phyloP scores from a whole-genome alignment of 64 coral and sea anemone species.

The Pocillopora verrucosa region DNA sequence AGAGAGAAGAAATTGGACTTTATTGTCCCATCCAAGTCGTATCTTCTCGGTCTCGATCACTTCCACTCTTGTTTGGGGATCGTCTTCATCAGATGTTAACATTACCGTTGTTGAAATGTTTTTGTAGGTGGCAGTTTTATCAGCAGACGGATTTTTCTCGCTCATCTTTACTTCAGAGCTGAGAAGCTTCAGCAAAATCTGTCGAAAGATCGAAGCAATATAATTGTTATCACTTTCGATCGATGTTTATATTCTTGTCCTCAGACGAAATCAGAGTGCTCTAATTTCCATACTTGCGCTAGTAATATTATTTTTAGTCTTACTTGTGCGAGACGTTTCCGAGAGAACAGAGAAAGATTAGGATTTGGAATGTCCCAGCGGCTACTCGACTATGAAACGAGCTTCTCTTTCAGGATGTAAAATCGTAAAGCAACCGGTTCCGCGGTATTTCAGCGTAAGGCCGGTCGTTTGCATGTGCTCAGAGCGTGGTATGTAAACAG shows the following conservation, averaged over 20 bases:
- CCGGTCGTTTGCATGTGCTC: constrained; percentile 20
- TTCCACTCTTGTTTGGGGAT: not conserved
- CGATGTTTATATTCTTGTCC: not conserved
- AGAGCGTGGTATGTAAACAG: constrained; percentile 15
- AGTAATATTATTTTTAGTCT: not conserved
- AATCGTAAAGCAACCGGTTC: not conserved
- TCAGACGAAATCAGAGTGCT: not conserved
- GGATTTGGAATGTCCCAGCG: not conserved
- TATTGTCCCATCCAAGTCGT: constrained; percentile 60
- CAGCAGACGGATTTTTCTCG: not conserved
- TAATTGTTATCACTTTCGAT: not conserved
- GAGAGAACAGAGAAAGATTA: too few relatives aligned
- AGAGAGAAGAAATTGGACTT: constrained; percentile 41
- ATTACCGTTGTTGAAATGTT: constrained; percentile 24
- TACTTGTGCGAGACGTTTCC: not conserved
- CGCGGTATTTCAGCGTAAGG: not conserved
- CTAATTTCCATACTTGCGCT: not conserved
- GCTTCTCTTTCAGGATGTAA: not conserved
- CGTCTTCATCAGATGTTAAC: not conserved
- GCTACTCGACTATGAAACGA: not conserved
- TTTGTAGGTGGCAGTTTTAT: not conserved
- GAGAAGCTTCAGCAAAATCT: not conserved
- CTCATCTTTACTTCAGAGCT: not conserved
- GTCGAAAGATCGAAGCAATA: not conserved
- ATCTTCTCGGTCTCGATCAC: constrained; percentile 3